Conservation (phyloP, 2,888 invertebrate species). For the Napeogenes sylphis region DNA sequence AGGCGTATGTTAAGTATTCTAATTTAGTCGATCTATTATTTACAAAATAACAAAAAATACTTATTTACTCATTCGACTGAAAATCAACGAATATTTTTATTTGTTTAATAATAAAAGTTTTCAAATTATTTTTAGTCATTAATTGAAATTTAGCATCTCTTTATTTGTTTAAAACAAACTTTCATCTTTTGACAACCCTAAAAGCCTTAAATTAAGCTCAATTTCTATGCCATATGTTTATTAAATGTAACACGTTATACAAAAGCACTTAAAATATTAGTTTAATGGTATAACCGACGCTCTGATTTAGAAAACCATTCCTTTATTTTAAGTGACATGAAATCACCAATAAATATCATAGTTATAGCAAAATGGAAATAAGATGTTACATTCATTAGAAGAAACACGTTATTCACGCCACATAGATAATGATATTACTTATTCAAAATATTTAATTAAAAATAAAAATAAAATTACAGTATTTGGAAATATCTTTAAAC, state of each 20-base stretch:
- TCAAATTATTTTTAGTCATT: too few species aligned
- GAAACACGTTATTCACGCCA: neutral
- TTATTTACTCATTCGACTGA: too few species aligned
- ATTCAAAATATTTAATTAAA: too few species aligned
- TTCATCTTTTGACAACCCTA: neutral
- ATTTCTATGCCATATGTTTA: neutral
- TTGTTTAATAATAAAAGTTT: too few species aligned
- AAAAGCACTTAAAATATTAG: neutral
- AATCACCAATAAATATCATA: conserved; percentile 11
- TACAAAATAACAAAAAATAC: too few species aligned
- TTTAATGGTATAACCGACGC: neutral
- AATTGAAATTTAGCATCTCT: too few species aligned
- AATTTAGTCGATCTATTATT: too few species aligned
- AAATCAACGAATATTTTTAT: too few species aligned
- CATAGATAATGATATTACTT: neutral
- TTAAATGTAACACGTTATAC: neutral
- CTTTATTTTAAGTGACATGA: conserved; percentile 8
- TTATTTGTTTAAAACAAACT: too few species aligned
- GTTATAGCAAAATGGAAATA: conserved; percentile 10
- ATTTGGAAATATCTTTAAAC: too few species aligned
- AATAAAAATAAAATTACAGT: too few species aligned
- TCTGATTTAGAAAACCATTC: neutral
- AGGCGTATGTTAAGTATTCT: too few species aligned
- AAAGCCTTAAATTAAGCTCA: neutral
- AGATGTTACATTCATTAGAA: conserved; percentile 4